Conservation (phyloP, 2,797 vertebrate species). For the Ambastaia sidthimunki region DNA sequence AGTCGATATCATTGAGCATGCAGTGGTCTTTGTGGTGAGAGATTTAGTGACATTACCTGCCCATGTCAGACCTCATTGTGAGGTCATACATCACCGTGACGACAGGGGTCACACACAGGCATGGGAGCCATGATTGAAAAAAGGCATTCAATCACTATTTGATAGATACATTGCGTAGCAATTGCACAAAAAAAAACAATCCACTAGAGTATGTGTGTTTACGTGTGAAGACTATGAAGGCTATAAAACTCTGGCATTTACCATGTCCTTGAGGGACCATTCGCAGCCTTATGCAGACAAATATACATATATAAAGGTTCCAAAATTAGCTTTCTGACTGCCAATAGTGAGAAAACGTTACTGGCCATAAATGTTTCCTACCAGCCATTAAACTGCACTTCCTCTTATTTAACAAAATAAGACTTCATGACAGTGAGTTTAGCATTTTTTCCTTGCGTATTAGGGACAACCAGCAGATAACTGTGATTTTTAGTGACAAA, state of each 20-base stretch:
- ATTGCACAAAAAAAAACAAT: slow-evolving; percentile 53
- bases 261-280: slow-evolving; percentile 44
- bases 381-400: not conserved
- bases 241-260: slow-evolving; percentile 17
- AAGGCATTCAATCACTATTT: slow-evolving; percentile 38
- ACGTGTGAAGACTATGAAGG: slow-evolving; percentile 22
- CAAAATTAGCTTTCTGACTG: not conserved
- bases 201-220: slow-evolving; percentile 43
- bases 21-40: slow-evolving; percentile 39
- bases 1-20: slow-evolving; percentile 57
- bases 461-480: no score
- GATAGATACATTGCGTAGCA: slow-evolving; percentile 44
- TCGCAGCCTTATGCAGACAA: slow-evolving; percentile 13
- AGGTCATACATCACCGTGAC: slow-evolving; percentile 67
- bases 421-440: no score
- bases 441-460: no score
- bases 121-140: slow-evolving; percentile 53
- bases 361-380: no score
- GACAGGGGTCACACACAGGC: slow-evolving; percentile 39
- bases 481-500: no score
- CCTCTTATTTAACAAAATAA: not conserved
- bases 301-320: not conserved
- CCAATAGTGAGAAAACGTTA: not conserved
- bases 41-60: slow-evolving; percentile 62
- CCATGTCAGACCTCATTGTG: slow-evolving; percentile 57